Evolutionary conservation across 2,888 invertebrate genomes (phyloP), one percentile per base, ranked within the genome.

Genomic region (Leptarthrus brevirostris): DNA sequence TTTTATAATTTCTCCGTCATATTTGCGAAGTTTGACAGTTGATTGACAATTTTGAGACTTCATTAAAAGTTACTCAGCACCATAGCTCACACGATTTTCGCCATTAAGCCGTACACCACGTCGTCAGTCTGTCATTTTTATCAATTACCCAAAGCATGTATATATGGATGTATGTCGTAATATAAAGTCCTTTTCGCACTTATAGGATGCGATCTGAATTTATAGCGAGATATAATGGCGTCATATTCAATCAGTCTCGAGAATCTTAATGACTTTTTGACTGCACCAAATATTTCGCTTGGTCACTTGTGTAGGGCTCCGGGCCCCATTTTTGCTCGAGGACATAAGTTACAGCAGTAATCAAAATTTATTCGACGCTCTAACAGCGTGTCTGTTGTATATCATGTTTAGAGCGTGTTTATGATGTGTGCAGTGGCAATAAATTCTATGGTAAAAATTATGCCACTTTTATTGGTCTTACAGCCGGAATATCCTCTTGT

Each of bases 361-460:
- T 64, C 64, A 44, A 44, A 64, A 64, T 64, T 64, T 64, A 64
- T 64, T 47, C 44, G 64, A 34, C 16, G 64, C 24, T 44, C 22
- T 14, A 47, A 20, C 47, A 40, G 22, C 47, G 20, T 16, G n/a
- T 1, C 54, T n/a, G 47, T 47, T 64, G 47, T 64, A 6, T 14
- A 10, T 44, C 64, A 44, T 64, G 64, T 64, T 44, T 44, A 22
- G 18, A 44, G 44, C 22, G 47, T 64, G 64, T 64, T 64, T 64
- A 47, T 64, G 64, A 64, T 64, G 64, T 47, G 64, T 64, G 64
- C 64, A 64, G 22, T 20, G 64, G 44, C 64, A 24, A 64, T 64
- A 64, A 64, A 64, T 64, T 64, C 64, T 64, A 64, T 64, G 44
- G 44, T 44, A 64, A 47, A 64, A 64, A 64, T 64, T 64, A 64